Evolutionary conservation across 2,797 vertebrate species (phyloP).

Genomic region (Leptoclinus maculatus): DNA sequence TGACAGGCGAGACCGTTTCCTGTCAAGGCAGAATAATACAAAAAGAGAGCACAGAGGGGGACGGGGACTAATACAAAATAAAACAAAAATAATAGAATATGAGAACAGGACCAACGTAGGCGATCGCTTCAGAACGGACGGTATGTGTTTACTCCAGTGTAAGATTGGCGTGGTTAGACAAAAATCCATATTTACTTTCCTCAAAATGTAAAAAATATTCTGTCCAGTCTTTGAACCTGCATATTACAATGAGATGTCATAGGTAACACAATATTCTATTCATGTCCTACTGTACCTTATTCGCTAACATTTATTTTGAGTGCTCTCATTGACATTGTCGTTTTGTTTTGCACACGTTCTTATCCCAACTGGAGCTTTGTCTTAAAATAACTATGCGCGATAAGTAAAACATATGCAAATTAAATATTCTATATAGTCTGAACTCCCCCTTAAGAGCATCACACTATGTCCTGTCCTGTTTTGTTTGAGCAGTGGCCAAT

Average conservation of each 20-base stretch:
- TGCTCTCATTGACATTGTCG: too few species aligned
- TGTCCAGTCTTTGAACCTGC: not conserved
- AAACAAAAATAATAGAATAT: slow-evolving; percentile 45
- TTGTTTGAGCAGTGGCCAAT: slow-evolving; percentile 7
- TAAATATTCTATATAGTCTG: not conserved
- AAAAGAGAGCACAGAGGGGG: slow-evolving; percentile 29
- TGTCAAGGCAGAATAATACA: slow-evolving; percentile 67
- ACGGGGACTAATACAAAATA: slow-evolving; percentile 29
- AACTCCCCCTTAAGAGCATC: not conserved
- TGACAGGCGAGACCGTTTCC: slow-evolving; percentile 71
- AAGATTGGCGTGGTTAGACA: not conserved
- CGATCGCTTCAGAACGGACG: not conserved
- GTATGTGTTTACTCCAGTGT: slow-evolving; percentile 2
- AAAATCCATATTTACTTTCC: not conserved
- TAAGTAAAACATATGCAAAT: too few species aligned
- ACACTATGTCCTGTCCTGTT: not conserved
- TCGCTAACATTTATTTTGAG: not conserved
- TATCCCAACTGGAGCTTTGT: too few species aligned
- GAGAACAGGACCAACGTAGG: slow-evolving; percentile 8
- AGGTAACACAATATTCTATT: not conserved
- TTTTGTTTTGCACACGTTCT: too few species aligned
- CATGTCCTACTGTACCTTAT: not conserved
- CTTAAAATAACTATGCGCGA: not conserved
- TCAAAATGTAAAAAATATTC: not conserved
- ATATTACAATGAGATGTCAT: not conserved